phyloP scores from a whole-genome alignment of 2,113 vertebrate species.

The Anoura caudifer region DNA sequence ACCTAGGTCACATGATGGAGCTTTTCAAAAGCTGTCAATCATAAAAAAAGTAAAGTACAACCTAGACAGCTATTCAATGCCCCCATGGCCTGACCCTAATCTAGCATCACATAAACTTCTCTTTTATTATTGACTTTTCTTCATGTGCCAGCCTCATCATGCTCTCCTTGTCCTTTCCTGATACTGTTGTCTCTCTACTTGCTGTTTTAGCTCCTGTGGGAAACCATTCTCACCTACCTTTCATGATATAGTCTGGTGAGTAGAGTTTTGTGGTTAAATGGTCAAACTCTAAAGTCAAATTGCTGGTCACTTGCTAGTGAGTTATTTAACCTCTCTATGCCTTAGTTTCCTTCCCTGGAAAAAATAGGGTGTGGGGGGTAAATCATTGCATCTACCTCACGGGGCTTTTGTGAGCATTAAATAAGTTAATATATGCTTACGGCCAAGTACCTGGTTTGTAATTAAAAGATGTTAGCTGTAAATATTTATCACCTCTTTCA shows the following conservation, averaged over 20 bases:
- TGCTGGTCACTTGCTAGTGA: background rate
- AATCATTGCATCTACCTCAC: background rate
- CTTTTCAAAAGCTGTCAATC: background rate
- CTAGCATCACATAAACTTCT: background rate
- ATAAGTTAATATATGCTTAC: background rate
- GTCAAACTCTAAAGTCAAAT: background rate
- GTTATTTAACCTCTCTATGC: background rate
- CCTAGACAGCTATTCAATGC: background rate
- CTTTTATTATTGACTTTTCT: background rate
- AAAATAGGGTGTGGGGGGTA: background rate
- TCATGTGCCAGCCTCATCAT: background rate
- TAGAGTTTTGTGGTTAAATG: background rate
- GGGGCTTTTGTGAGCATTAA: background rate
- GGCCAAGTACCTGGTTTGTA: background rate
- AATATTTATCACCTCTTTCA: background rate
- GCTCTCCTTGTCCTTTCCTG: background rate
- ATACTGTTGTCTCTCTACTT: background rate
- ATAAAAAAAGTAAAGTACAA: background rate
- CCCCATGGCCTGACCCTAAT: background rate
- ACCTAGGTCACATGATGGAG: background rate
- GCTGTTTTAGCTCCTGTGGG: background rate
- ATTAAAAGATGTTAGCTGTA: background rate
- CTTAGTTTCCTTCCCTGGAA: background rate
- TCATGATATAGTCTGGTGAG: background rate
- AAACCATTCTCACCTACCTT: background rate